Conservation (phyloP, 2,113 vertebrate genomes). For the Pangasianodon gigas region DNA sequence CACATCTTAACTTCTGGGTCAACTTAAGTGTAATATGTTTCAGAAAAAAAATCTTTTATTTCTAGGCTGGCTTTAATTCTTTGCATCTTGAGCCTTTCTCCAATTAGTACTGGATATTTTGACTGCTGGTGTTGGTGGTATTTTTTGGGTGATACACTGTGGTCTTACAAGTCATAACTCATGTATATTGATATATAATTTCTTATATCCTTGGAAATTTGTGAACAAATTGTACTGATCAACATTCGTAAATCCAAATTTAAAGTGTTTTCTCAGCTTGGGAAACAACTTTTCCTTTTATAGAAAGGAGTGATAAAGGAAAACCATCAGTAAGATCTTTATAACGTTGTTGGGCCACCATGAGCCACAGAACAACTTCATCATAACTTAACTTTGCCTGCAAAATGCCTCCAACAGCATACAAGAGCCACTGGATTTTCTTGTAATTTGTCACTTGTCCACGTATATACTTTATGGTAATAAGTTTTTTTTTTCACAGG, state of each 20-base stretch:
- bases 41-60: background rate
- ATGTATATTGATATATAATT: background rate
- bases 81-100: background rate
- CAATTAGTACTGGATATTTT: background rate
- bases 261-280: background rate
- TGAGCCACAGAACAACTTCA: background rate
- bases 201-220: background rate
- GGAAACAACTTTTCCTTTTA: background rate
- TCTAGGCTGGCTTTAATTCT: background rate
- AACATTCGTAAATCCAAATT: background rate
- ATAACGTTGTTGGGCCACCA: background rate
- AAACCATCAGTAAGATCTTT: background rate
- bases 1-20: background rate
- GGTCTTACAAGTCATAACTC: background rate
- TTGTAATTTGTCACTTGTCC: background rate
- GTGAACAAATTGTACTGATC: background rate
- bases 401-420: background rate
- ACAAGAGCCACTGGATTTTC: too few relatives aligned
- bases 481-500: conserved; percentile 54
- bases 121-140: background rate
- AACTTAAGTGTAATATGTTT: background rate
- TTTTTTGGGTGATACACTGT: background rate
- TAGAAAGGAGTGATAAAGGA: background rate
- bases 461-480: background rate
- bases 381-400: background rate